Base-by-base conservation (phyloP, 2,888 invertebrate species). In the Corbicula japonica region DNA sequence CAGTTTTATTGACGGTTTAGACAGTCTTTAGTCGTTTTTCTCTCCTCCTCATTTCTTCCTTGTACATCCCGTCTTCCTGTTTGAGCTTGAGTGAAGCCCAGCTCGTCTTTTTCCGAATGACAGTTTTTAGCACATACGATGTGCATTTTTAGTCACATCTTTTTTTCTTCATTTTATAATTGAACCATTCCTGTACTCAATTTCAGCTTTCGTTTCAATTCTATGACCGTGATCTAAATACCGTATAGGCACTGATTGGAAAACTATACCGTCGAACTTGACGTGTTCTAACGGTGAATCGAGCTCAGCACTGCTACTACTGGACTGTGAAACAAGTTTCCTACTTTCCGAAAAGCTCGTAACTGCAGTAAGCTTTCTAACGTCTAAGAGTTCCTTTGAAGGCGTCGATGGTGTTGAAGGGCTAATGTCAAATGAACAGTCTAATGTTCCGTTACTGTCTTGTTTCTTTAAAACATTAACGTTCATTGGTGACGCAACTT, bases 251-350 rank as follows among this genome's bases (percentile, higher is more conserved):
- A n/a, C n/a, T n/a, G n/a, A n/a, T n/a, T n/a, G n/a, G n/a, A n/a
- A n/a, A n/a, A n/a, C n/a, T n/a, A n/a, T n/a, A n/a, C n/a, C n/a
- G 8, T 28, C 28, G 4, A 32, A 21, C 38, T 28, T 63, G 6
- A 61, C 15, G 18, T 58, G 58, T 44, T 72, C 62, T 6, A 54
- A 18, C 6, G 62, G 52, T n/a, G 68, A 60, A 6, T 79, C 78
- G 4, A 69, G 26, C 15, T 74, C 74, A 23, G 38, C 35, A 44
- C 63, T 70, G 54, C 70, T 52, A 28, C 52, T 38, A n/a, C 61
- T 74, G 56, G 70, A 60, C 28, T 54, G 63, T 6, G 78, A 63
- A 62, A 79, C 71, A 2, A 79, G 60, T 23, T 58, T 35, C 21
- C 58, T 63, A 34, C 70, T 50, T 70, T 76, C 76, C 21, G 50